Evolutionary conservation across 2,888 invertebrate species (phyloP).

Genomic region (Mycalesis mineus): DNA sequence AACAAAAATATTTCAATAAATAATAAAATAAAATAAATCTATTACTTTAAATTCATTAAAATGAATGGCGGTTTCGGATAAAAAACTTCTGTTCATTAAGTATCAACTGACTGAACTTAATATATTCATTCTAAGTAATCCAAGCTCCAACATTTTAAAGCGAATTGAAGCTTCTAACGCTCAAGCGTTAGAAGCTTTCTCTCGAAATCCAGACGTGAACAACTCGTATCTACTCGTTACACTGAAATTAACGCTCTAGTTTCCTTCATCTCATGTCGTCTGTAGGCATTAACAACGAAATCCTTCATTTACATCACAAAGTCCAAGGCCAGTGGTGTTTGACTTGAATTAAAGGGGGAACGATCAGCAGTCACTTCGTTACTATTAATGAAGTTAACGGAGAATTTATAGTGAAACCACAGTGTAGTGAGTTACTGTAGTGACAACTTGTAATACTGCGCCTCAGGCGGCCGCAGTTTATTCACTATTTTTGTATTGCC

Average conservation of each 20-base stretch:
- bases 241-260: not conserved
- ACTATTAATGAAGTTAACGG: slow-evolving; percentile 6
- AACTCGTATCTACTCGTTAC: not conserved
- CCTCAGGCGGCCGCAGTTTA: too few relatives aligned
- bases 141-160: not conserved
- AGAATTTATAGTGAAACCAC: not conserved
- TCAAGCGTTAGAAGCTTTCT: not conserved
- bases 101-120: not conserved
- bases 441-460: not conserved
- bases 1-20: too few relatives aligned
- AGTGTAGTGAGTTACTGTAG: not conserved
- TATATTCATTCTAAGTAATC: not conserved
- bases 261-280: not conserved
- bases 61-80: too few relatives aligned
- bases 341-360: slow-evolving; percentile 28
- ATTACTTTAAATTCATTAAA: too few relatives aligned
- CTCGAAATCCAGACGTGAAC: not conserved
- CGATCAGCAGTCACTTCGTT: slow-evolving; percentile 13
- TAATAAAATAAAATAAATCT: too few relatives aligned
- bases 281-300: slow-evolving; percentile 12
- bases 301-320: slow-evolving; percentile 14
- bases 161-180: not conserved
- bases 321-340: slow-evolving; percentile 18
- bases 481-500: too few relatives aligned
- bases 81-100: not conserved